Conservation (phyloP, 2,888 invertebrate species). For the Gasteruption jaculator region DNA sequence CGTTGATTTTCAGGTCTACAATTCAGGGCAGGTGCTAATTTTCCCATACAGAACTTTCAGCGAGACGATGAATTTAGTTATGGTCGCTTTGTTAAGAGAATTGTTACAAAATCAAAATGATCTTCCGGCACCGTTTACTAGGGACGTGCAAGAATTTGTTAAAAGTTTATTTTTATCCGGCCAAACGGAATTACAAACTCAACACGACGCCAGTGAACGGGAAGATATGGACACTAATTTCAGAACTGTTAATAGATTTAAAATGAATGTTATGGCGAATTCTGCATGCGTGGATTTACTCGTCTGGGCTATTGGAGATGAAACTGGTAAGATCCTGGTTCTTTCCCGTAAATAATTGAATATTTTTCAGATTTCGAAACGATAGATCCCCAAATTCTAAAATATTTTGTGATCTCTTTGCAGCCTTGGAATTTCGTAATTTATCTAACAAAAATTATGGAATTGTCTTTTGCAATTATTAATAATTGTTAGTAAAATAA, state of each 20-base stretch:
- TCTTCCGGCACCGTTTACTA: constrained; percentile 83
- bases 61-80: constrained; percentile 88
- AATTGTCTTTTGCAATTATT: too few species aligned
- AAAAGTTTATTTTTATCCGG: constrained; percentile 86
- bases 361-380: too few species aligned
- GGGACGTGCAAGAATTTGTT: constrained; percentile 87
- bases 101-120: constrained; percentile 86
- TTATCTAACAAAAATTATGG: too few species aligned
- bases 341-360: too few species aligned
- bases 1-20: constrained; percentile 52
- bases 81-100: constrained; percentile 88
- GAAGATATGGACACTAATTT: constrained; percentile 79
- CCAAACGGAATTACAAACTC: constrained; percentile 87
- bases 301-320: constrained; percentile 97
- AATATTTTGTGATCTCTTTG: too few species aligned
- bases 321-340: constrained; percentile 79
- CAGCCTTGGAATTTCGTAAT: too few species aligned
- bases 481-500: too few species aligned
- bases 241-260: constrained; percentile 82
- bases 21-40: constrained; percentile 57
- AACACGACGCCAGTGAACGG: constrained; percentile 78
- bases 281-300: constrained; percentile 95
- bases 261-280: constrained; percentile 94
- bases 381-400: too few species aligned
- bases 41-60: constrained; percentile 94